phyloP scores from a whole-genome alignment of 2,888 invertebrate species.

The Standfussiana lucernea region DNA sequence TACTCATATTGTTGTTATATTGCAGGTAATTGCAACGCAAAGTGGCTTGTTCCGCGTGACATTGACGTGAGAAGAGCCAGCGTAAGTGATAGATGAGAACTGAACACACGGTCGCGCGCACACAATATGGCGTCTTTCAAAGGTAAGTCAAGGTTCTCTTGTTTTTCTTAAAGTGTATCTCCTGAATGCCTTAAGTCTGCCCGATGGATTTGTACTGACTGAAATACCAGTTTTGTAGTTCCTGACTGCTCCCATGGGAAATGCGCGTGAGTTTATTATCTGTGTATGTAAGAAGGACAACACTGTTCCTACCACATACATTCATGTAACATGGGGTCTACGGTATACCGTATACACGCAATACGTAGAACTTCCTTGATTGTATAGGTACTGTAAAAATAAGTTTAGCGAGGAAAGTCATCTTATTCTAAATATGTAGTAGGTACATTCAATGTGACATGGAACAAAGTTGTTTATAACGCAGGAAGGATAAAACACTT shows the following conservation, averaged over 20 bases:
- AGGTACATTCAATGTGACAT: not conserved
- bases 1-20: conserved; percentile 13
- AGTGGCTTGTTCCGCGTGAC: conserved; percentile 39
- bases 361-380: not conserved
- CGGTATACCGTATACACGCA: not conserved
- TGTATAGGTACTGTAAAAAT: not conserved
- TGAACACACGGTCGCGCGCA: conserved; percentile 62
- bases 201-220: not conserved
- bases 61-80: conserved; percentile 45
- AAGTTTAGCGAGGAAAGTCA: not conserved
- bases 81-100: conserved; percentile 69
- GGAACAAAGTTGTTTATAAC: not conserved
- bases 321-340: not conserved
- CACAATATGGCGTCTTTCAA: conserved; percentile 76
- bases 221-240: not conserved
- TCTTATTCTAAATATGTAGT: not conserved
- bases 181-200: not conserved
- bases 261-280: not conserved
- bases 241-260: not conserved
- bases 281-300: not conserved
- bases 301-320: not conserved
- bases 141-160: conserved; percentile 59
- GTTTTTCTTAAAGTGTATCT: not conserved
- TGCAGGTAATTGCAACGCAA: conserved; percentile 64
- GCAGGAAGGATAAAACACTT: not conserved